phyloP scores from a whole-genome alignment of 2,113 vertebrate genomes.

The Poicephalus gulielmi region DNA sequence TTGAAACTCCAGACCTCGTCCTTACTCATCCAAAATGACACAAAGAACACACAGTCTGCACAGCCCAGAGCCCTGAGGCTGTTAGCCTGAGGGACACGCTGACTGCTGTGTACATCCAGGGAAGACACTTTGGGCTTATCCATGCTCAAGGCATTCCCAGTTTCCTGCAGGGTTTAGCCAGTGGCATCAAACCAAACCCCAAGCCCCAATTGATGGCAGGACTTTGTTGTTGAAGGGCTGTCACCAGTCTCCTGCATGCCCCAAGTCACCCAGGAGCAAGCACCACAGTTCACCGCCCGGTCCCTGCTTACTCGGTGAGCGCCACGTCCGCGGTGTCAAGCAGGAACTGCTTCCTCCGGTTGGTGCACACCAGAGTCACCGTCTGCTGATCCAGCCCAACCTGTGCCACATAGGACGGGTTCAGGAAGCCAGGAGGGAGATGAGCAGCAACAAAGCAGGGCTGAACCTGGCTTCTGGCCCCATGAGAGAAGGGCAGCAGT shows the following conservation, averaged over 20 bases:
- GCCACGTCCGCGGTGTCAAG: conserved; percentile 89
- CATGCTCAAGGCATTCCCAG: not conserved
- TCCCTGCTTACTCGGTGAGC: conserved; percentile 85
- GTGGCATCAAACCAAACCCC: not conserved
- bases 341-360: conserved; percentile 92
- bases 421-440: not conserved
- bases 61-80: not conserved
- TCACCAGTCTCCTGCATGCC: not conserved
- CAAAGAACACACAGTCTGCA: fast-evolving
- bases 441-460: not conserved
- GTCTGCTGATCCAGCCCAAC: conserved; percentile 95
- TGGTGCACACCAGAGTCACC: conserved; percentile 89
- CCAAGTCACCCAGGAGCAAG: not conserved
- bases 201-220: not conserved
- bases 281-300: fast-evolving
- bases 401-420: conserved; percentile 56
- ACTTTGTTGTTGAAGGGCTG: not conserved
- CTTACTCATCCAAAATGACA: not conserved
- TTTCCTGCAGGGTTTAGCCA: not conserved
- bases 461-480: not conserved
- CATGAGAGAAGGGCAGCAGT: not conserved
- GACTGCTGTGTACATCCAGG: not conserved
- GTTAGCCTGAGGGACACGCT: not conserved
- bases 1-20: not conserved
- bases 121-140: not conserved